Percentiles rank a stretch among this genome's conserved stretches.
phyloP scores from a whole-genome alignment of 2,888 invertebrate species.

The Marronus borbonicus region DNA sequence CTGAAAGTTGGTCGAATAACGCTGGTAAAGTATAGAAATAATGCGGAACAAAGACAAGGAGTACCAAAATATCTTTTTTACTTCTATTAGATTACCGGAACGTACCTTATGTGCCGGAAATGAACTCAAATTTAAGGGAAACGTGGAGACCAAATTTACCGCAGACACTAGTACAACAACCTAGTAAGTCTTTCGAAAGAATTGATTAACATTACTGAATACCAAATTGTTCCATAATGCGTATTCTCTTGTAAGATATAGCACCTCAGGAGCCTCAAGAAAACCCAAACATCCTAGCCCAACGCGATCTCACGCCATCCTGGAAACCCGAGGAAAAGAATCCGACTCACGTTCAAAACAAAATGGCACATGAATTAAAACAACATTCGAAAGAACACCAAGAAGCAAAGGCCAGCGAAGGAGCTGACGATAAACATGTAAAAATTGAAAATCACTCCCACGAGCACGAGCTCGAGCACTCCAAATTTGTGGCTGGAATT shows the following conservation, averaged over 20 bases:
- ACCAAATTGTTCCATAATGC: neutral
- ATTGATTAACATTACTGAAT: neutral
- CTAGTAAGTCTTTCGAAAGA: slow-evolving; percentile 48
- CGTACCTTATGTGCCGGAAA: slow-evolving; percentile 53
- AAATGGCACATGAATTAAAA: slow-evolving; percentile 68
- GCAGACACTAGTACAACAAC: slow-evolving; percentile 18
- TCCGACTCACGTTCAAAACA: slow-evolving; percentile 65
- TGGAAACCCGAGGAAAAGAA: slow-evolving; percentile 50
- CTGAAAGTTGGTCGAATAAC: slow-evolving; percentile 59
- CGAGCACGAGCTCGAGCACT: slow-evolving; percentile 50
- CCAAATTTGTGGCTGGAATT: slow-evolving; percentile 53
- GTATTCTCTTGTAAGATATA: too few relatives aligned
- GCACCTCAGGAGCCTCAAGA: slow-evolving; percentile 32
- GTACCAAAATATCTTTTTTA: neutral
- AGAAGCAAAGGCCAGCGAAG: slow-evolving; percentile 26
- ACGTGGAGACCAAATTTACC: slow-evolving; percentile 54
- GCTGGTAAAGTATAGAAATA: slow-evolving; percentile 39
- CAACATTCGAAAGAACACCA: slow-evolving; percentile 63
- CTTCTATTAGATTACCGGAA: slow-evolving; percentile 49
- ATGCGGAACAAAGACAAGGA: too few relatives aligned
- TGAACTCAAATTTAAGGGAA: slow-evolving; percentile 52
- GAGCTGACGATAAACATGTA: slow-evolving; percentile 37
- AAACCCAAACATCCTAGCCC: slow-evolving; percentile 13
- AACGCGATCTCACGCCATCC: slow-evolving; percentile 30
- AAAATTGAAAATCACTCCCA: slow-evolving; percentile 56